Percentiles rank a stretch among this genome's conserved stretches.
Conservation (phyloP, 2,888 invertebrate species). For the Autographa pulchrina region DNA sequence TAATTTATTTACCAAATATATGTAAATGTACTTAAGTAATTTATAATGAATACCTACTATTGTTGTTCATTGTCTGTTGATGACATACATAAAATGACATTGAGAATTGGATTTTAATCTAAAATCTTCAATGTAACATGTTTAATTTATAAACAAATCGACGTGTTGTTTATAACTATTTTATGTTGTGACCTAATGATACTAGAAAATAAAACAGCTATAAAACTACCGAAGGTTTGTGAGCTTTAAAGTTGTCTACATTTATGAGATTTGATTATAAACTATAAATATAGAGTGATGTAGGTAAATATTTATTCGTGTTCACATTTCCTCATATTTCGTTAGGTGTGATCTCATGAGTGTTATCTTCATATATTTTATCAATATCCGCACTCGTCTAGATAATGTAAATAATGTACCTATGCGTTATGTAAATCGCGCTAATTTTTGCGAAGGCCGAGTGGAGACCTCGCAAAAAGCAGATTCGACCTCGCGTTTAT, state of each 20-base stretch:
- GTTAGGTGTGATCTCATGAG: conserved; percentile 71
- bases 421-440: conserved; percentile 83
- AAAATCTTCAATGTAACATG: conserved; percentile 24
- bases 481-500: conserved; percentile 84
- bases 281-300: not conserved
- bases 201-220: not conserved
- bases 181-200: not conserved
- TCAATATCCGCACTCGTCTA: conserved; percentile 70
- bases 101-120: conserved; percentile 32
- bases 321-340: conserved; percentile 56
- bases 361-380: conserved; percentile 70
- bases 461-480: conserved; percentile 82
- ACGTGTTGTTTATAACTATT: not conserved
- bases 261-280: conserved; percentile 1
- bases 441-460: conserved; percentile 85
- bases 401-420: conserved; percentile 72
- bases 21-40: not conserved
- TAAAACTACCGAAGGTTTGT: not conserved
- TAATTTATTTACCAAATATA: not conserved
- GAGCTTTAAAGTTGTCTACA: conserved; percentile 4
- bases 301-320: conserved; percentile 20
- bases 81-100: conserved; percentile 25
- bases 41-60: conserved; percentile 28
- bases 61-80: conserved; percentile 34
- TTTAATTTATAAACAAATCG: conserved; percentile 22